A percentile compares a stretch with the other conserved stretches of the same genome.
Conservation (phyloP, 37 sponge, comb jelly and placozoan species). For the Chondrosia reniformis region DNA sequence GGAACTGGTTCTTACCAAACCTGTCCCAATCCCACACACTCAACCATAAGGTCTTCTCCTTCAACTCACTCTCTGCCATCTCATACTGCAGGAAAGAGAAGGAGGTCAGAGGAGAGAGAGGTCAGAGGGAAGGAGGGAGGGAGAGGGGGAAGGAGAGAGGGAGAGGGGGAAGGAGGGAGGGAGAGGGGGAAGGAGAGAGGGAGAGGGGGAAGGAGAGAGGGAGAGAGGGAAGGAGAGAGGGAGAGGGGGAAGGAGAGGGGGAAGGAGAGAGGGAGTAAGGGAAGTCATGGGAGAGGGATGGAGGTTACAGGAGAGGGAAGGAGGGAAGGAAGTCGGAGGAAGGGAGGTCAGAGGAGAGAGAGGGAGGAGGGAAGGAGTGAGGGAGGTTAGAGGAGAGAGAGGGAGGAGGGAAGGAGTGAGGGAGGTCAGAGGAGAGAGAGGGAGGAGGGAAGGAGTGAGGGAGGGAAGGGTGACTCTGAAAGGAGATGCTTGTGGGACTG, state of each 20-base stretch:
- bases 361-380: neutral
- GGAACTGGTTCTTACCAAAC: slow-evolving; percentile 60
- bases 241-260: neutral
- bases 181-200: neutral
- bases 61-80: slow-evolving; percentile 7
- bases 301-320: too few relatives aligned
- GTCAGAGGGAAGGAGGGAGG: neutral
- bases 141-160: neutral
- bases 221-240: neutral
- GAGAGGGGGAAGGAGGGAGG: neutral
- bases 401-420: neutral
- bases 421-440: neutral
- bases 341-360: neutral
- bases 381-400: neutral
- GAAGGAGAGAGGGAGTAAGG: neutral
- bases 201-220: neutral
- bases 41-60: slow-evolving; percentile 40
- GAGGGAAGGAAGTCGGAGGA: neutral
- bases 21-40: slow-evolving; percentile 73
- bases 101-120: neutral
- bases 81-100: slow-evolving; percentile 27
- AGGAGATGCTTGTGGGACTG: too few relatives aligned
- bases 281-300: neutral
- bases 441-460: too few relatives aligned
- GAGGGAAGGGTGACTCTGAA: too few relatives aligned